phyloP scores from a whole-genome alignment of 2,113 vertebrate genomes.

The Empidonax traillii region DNA sequence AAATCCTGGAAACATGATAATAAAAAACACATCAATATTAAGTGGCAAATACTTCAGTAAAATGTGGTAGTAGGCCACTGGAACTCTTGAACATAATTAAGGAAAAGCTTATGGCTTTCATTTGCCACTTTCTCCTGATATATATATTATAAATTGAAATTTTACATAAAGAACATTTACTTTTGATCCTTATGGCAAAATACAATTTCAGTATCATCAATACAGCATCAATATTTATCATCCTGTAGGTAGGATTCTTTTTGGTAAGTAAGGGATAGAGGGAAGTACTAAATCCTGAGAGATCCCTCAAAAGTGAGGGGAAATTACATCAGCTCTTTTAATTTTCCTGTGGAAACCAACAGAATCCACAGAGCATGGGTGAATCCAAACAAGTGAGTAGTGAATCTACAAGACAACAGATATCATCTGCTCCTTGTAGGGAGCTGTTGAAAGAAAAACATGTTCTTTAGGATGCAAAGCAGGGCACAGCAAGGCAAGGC shows the following conservation, averaged over 20 bases:
- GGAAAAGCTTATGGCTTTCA: background rate
- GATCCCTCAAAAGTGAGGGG: background rate
- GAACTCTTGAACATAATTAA: background rate
- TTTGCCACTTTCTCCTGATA: background rate
- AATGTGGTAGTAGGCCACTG: background rate
- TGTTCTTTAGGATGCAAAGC: background rate
- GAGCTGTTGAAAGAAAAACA: background rate
- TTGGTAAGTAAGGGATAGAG: background rate
- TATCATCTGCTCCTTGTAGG: background rate
- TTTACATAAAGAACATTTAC: background rate
- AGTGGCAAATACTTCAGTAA: background rate
- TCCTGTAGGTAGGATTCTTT: background rate
- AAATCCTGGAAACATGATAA: background rate
- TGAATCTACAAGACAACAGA: background rate
- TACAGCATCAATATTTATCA: background rate
- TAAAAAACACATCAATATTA: background rate
- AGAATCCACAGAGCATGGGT: background rate
- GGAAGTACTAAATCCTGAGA: background rate
- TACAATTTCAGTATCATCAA: background rate
- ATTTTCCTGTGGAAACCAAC: background rate
- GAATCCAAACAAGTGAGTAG: background rate
- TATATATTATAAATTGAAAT: background rate
- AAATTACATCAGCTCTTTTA: background rate
- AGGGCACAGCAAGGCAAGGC: accelerated
- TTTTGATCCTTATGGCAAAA: background rate